Evolutionary conservation across 2,113 vertebrate genomes (phyloP), one percentile per base, ranked within the genome.

Genomic region (Sarotherodon lohbergeri): DNA sequence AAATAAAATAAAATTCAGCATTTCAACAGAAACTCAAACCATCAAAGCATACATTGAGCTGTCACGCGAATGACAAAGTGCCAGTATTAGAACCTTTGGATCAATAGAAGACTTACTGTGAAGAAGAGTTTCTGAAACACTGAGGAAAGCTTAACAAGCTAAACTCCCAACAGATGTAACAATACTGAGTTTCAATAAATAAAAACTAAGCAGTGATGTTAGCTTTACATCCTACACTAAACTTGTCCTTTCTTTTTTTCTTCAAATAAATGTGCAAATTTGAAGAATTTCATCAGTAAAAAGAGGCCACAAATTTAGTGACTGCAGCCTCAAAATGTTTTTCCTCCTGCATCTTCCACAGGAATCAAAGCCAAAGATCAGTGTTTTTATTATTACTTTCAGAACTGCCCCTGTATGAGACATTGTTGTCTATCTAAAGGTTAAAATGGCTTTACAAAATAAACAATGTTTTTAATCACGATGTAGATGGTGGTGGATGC

Each of bases 231-330:
- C 14, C 3, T 2, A 46, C 19, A 29, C 4, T 13, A 43, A 29
- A 17, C 43, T 14, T 19, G 9, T 6, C 3, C 3, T 13, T 2
- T 2, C 5, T 43, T 43, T 2, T 19, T 52, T 9, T 2, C 0
- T 0, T 3, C 12, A 12, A 7, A 59, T 16, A 34, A 19, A 63
- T 63, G 19, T 66, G 61, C 7, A 34, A 61, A 61, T 61, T 16
- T 43, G 22, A 71, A 12, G 12, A 24, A 71, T 71, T 71, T 71
- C 39, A 43, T 71, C 39, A 43, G 39, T 24, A 43, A 43, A 24
- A 41, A 24, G 6, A 43, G 16, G 16, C 39, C 39, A 71, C n/a
- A 71, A 41, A 71, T 43, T 14, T 71, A 68, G 63, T 16, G 39
- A 63, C 16, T 19, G 29, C 32, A 34, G 29, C 29, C 59, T 63